phyloP scores from a whole-genome alignment of 2,797 vertebrate species.

The Notolepis coatsorum region DNA sequence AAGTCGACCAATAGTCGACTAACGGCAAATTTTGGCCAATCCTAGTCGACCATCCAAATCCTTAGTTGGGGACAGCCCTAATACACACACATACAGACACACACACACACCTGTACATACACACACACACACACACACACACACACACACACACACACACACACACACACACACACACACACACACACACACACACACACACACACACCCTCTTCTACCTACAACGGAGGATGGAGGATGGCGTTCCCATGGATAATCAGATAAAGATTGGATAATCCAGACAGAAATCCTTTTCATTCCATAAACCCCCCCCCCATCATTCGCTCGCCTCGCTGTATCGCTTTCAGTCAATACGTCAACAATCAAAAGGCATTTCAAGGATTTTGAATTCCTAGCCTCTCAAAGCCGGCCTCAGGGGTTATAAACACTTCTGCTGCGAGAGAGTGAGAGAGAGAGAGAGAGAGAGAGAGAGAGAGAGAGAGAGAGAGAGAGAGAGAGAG shows the following conservation, averaged over 20 bases:
- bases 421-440: conserved; percentile 43
- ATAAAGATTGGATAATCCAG: conserved; percentile 75
- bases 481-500: too few species aligned
- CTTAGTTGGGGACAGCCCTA: too few species aligned
- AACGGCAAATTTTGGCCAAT: too few species aligned
- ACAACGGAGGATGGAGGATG: too few species aligned
- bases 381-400: conserved; percentile 48
- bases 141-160: conserved; percentile 67
- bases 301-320: conserved; percentile 51
- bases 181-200: conserved; percentile 66
- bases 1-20: too few species aligned
- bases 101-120: conserved; percentile 17
- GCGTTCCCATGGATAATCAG: conserved; percentile 74
- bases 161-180: conserved; percentile 62
- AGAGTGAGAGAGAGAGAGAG: too few species aligned
- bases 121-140: conserved; percentile 22
- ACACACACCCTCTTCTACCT: conserved; percentile 74
- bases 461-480: too few species aligned
- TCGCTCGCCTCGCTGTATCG: conserved; percentile 70
- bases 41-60: too few species aligned
- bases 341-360: conserved; percentile 64
- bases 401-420: conserved; percentile 55
- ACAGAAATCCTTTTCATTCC: conserved; percentile 76
- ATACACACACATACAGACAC: conserved; percentile 21
- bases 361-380: conserved; percentile 66